A percentile compares a stretch with the other conserved stretches of the same genome.
phyloP scores from a whole-genome alignment of 2,113 vertebrate species.

The Mormyrus lacerda region DNA sequence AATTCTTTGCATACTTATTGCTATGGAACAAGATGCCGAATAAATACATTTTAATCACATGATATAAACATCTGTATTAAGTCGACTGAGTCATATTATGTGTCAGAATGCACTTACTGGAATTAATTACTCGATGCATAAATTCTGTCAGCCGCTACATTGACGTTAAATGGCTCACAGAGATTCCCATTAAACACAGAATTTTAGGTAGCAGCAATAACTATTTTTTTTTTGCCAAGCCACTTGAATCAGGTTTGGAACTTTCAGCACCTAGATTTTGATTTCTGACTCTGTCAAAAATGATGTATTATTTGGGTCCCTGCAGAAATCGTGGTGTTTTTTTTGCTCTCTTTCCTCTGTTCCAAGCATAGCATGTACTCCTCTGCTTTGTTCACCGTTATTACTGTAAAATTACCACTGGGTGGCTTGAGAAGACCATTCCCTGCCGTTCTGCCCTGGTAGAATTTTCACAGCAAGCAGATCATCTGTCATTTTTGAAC shows the following conservation, averaged over 20 bases:
- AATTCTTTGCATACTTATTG: neutral
- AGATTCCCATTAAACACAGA: neutral
- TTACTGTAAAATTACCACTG: neutral
- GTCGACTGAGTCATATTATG: constrained; percentile 21
- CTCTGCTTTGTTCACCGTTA: neutral
- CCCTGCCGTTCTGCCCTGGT: neutral
- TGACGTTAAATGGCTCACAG: neutral
- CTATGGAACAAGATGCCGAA: neutral
- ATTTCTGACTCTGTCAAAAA: neutral
- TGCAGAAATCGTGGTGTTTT: neutral
- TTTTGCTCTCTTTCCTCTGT: neutral
- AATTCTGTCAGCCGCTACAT: neutral
- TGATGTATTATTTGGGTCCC: neutral
- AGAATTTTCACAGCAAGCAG: neutral
- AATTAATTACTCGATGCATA: constrained; percentile 20
- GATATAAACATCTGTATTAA: constrained; percentile 18
- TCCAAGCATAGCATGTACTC: neutral
- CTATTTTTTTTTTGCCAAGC: neutral
- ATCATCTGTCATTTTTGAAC: neutral
- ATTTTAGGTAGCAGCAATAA: neutral
- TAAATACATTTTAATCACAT: constrained; percentile 11
- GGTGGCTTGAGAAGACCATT: neutral
- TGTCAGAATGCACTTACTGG: constrained; percentile 21
- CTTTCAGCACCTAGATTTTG: neutral
- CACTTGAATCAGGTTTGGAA: neutral